Base-by-base conservation (phyloP, 2,888 invertebrate genomes). In the Hemicrepidius hirtus region DNA sequence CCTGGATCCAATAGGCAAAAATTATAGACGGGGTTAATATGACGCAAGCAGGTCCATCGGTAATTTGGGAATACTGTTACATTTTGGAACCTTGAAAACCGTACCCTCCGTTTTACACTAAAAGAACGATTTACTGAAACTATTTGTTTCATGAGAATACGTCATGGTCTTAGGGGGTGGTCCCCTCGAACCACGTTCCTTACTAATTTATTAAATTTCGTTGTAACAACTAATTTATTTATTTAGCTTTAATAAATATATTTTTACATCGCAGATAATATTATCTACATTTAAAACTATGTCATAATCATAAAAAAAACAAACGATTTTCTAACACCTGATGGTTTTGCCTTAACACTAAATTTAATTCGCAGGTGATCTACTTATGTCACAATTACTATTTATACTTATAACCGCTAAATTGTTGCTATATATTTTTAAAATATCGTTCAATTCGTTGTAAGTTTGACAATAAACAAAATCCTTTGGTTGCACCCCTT, bases 401-500 rank as follows among this genome's bases (percentile, higher is more conserved):
- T 53, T 53, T n/a, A 37, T 1, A 20, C 18, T 57, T n/a, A 37
- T 37, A 20, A 35, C 7, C 9, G 57, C 37, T 20, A 37, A 35
- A 20, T 57, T 16, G 20, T 28, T 37, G 20, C 55, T 44, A 28
- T 66, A 66, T 21, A 55, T 66, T 20, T 55, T 53, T 53, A 66
- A 41, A 16, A 66, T 13, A 24, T 88, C 87, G 76, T 89, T 88
- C 13, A 91, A 85, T 80, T 90, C 89, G 1, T 80, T 81, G 79
- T 89, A 90, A 40, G 86, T 89, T 62, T 87, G 85, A 80, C 90
- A 90, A 76, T 88, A 88, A 50, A 87, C 86, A 77, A 91, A 88
- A 73, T 88, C 88, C 63, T 87, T 87, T 0, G 90, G 90, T 77
- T 88, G 88, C 0, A 91, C 89, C 0, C 90, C 91, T 82, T 88